phyloP scores from a whole-genome alignment of 2,797 vertebrate species.

The Cossypha dichroa region DNA sequence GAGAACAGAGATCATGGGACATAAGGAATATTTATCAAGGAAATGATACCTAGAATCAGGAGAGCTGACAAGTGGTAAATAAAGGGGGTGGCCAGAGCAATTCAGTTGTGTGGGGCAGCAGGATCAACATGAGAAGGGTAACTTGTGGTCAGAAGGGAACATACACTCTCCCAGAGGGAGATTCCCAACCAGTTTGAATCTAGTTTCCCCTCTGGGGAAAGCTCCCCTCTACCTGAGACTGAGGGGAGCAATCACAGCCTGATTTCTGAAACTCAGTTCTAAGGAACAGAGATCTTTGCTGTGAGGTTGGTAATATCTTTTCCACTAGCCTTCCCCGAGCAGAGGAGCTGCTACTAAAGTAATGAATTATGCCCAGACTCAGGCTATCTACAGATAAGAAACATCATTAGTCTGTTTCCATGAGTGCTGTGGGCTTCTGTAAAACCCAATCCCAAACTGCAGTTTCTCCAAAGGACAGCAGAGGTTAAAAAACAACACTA shows the following conservation, averaged over 20 bases:
- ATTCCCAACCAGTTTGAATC: background rate
- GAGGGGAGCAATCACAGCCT: background rate
- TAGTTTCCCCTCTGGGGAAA: background rate
- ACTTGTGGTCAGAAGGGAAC: background rate
- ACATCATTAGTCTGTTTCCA: background rate
- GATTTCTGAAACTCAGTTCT: background rate
- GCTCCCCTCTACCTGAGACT: background rate
- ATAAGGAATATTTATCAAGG: background rate
- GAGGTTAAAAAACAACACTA: background rate
- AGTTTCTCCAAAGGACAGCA: background rate
- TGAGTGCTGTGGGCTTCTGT: background rate
- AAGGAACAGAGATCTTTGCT: background rate
- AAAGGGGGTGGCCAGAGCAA: background rate
- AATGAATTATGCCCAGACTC: conserved; percentile 6
- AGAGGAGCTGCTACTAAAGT: background rate
- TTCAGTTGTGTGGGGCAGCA: fast-evolving
- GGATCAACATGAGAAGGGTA: background rate
- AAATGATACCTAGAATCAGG: background rate
- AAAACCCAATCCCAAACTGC: background rate
- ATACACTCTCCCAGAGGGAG: background rate
- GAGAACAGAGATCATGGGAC: background rate
- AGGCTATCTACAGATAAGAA: background rate
- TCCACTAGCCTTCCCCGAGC: background rate
- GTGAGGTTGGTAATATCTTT: background rate
- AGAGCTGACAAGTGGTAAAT: background rate